phyloP scores from a whole-genome alignment of 2,113 vertebrate species.

The Gadus macrocephalus region DNA sequence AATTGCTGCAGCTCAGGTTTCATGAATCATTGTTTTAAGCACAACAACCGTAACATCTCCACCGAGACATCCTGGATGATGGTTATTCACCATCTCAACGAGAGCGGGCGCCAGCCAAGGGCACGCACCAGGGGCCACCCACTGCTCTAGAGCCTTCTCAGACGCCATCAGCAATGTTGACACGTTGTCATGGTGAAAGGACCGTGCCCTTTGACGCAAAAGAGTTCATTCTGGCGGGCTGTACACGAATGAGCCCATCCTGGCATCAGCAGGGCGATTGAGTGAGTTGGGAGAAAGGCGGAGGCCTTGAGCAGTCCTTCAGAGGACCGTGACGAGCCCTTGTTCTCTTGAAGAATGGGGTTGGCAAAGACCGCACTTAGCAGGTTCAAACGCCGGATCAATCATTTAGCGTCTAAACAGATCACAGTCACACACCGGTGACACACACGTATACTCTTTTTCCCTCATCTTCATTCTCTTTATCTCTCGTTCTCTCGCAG shows the following conservation, averaged over 20 bases:
- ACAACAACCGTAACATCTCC: neutral
- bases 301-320: conserved; percentile 44
- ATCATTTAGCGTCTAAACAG: conserved; percentile 61
- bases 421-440: neutral
- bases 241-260: no score
- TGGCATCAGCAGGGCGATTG: neutral
- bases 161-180: no score
- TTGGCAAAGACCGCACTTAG: conserved; percentile 57
- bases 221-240: no score
- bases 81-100: no score
- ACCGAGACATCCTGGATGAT: no score
- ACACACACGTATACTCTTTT: neutral
- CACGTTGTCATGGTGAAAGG: no score
- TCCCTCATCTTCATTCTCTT: no score
- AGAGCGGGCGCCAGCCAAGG: no score
- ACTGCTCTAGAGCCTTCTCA: no score
- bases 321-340: conserved; percentile 50
- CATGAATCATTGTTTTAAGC: conserved; percentile 41
- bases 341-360: conserved; percentile 45
- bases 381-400: conserved; percentile 62
- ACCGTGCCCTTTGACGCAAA: no score
- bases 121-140: no score
- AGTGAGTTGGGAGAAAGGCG: conserved; percentile 46
- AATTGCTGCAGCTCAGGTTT: neutral
- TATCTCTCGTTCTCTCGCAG: conserved; percentile 12